Evolutionary conservation across 2,888 invertebrate genomes (phyloP), one percentile per base, ranked within the genome.

Genomic region (Entomobrya proxima): DNA sequence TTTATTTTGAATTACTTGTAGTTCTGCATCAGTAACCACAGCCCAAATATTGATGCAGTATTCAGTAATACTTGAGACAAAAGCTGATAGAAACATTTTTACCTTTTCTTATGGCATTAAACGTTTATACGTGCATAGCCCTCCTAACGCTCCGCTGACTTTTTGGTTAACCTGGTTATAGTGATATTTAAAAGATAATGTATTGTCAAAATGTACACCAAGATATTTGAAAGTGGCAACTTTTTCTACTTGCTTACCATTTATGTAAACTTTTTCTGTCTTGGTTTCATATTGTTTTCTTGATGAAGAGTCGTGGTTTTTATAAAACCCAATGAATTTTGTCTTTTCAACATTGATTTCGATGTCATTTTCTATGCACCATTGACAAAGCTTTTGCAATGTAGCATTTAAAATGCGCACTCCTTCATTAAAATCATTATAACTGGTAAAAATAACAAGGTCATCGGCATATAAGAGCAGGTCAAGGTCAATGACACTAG

Each of bases 321-420:
- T 77, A 27, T 58, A 77, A 77, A 77, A 77, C 5, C n/a, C 18
- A 58, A 77, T 77, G 24, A 40, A 27, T n/a, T 77, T 77, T 40
- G 77, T 58, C 24, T 77, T 77, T 37, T 6, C 7, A 21, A 58
- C 61, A 77, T 77, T 77, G 18, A 77, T 40, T 9, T 40, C 2
- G 11, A 77, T 11, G 1, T n/a, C 24, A 40, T 77, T 35, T 13
- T 52, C 35, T 9, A 13, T 58, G 35, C 77, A 77, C 58, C 58
- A 77, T 11, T 3, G 4, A 40, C 24, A 37, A 15, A 77, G 11
- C 15, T n/a, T 13, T 6, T 77, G 13, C 18, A 77, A 21, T n/a
- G 32, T 32, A 13, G 6, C 2, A 18, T 75, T 30, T 18, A 75
- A 32, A 13, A 24, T 37, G 1, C 7, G 18, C 11, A 35, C 1